Percentiles rank a stretch among this genome's conserved stretches.
Conservation (phyloP, 2,113 vertebrate genomes). For the Chloroceryle aenea region DNA sequence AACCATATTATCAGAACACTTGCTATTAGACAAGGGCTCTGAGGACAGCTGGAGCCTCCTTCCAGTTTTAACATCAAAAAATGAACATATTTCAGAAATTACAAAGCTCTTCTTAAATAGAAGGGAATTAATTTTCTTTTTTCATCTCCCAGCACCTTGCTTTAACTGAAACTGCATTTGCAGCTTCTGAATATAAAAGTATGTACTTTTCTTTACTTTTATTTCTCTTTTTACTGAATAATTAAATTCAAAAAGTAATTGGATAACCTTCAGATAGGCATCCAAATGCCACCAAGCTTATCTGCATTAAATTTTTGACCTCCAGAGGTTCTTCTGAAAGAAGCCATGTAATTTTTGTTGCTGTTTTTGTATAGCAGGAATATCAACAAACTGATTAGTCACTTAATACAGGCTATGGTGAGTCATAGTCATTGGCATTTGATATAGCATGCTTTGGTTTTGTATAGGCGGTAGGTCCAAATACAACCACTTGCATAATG, state of each 20-base stretch:
- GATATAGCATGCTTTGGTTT: background rate
- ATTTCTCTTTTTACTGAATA: background rate
- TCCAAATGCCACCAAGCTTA: background rate
- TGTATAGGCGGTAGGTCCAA: background rate
- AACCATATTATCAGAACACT: background rate
- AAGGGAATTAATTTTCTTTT: background rate
- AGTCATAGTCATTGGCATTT: background rate
- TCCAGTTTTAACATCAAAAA: conserved; percentile 28
- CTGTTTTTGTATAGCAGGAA: background rate
- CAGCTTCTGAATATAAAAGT: background rate
- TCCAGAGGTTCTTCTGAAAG: background rate
- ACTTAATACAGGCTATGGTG: background rate
- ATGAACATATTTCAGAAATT: conserved; percentile 1
- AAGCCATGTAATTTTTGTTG: background rate
- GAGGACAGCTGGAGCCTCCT: background rate
- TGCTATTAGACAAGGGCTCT: background rate
- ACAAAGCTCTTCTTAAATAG: background rate
- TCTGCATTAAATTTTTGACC: background rate
- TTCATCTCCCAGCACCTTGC: background rate
- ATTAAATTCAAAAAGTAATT: background rate
- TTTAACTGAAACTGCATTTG: background rate
- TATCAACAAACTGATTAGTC: background rate
- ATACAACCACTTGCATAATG: background rate
- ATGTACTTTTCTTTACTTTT: background rate
- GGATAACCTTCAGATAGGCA: background rate